Percentiles rank a stretch among this genome's conserved stretches.
These are phyloP conservation scores for Gastrophryne carolinensis DNA, from an alignment of 2,797 vertebrate genomes.

Conservation along the genomic window DNA sequence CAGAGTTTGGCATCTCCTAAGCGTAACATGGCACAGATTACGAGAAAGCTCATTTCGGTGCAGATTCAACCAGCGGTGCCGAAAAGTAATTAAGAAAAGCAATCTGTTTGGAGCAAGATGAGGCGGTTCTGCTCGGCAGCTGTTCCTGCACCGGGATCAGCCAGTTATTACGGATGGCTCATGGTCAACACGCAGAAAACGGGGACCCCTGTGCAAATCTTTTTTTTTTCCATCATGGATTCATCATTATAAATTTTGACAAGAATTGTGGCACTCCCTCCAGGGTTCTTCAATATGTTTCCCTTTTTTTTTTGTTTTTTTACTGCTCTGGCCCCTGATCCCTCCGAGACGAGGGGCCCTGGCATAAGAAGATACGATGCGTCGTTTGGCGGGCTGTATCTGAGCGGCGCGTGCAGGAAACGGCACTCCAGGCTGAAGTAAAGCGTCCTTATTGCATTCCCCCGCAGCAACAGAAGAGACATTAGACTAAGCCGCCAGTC, in stretches of 20 bases:
- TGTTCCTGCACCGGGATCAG: slow-evolving; percentile 8
- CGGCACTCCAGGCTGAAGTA: slow-evolving; percentile 70
- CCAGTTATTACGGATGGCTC: slow-evolving; percentile 6
- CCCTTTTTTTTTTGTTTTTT: slow-evolving; percentile 62
- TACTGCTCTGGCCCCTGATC: slow-evolving; percentile 75
- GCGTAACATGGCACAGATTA: neutral
- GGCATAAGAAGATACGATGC: slow-evolving; percentile 68
- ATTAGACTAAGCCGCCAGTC: slow-evolving; percentile 78
- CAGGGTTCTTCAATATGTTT: slow-evolving; percentile 77
- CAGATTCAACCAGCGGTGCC: slow-evolving; percentile 16
- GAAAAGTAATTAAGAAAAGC: slow-evolving; percentile 34
- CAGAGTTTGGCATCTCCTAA: neutral
- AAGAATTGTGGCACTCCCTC: slow-evolving; percentile 74
- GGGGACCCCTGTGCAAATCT: slow-evolving; percentile 23
- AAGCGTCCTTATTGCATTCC: slow-evolving; percentile 69
- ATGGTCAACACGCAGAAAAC: slow-evolving; percentile 13
- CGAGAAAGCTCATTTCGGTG: neutral
- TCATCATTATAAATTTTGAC: slow-evolving; percentile 66
- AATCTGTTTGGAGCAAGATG: slow-evolving; percentile 16
- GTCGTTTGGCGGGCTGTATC: slow-evolving; percentile 66
- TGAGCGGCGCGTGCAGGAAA: slow-evolving; percentile 68
- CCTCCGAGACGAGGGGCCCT: slow-evolving; percentile 68
- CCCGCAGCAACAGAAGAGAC: slow-evolving; percentile 74
- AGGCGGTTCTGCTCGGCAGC: neutral
- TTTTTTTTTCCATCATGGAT: slow-evolving; percentile 64